A percentile compares a stretch with the other conserved stretches of the same genome.
Evolutionary conservation across 2,113 vertebrate species (phyloP).

Genomic region (Erythrocercus mccallii): DNA sequence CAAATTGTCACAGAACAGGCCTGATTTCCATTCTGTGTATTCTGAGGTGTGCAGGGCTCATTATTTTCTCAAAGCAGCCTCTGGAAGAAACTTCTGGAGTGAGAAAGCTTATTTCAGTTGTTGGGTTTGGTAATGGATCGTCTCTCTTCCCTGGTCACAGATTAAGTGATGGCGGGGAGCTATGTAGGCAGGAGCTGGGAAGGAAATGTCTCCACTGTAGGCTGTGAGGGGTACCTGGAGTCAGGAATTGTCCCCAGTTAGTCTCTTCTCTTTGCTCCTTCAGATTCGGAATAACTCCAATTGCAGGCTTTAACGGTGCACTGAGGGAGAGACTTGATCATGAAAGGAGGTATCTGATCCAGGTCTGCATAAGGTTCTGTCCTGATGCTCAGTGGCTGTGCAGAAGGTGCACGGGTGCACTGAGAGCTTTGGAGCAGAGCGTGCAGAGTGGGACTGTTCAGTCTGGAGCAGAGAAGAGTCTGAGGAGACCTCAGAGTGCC

Average conservation of each 20-base stretch:
- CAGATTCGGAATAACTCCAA: rapidly evolving
- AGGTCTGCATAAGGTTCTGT: neutral
- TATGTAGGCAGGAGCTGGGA: neutral
- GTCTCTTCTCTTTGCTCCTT: neutral
- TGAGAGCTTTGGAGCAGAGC: neutral
- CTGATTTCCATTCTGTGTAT: neutral
- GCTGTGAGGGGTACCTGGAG: neutral
- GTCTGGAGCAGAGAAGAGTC: neutral
- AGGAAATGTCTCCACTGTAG: rapidly evolving
- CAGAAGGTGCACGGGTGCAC: rapidly evolving
- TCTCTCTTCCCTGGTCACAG: rapidly evolving
- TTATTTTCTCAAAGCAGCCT: neutral
- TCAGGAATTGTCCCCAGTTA: rapidly evolving
- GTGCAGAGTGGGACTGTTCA: neutral
- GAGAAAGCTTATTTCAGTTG: neutral
- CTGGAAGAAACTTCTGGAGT: neutral
- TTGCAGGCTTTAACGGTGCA: rapidly evolving
- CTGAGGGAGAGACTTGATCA: neutral
- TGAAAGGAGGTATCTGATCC: rapidly evolving
- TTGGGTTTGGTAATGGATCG: neutral
- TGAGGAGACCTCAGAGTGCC: neutral
- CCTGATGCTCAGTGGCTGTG: neutral
- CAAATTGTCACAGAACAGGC: neutral
- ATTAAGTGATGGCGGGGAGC: rapidly evolving
- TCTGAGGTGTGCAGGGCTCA: rapidly evolving